These are phyloP conservation scores for Rhyzopertha dominica DNA, from an alignment of 1,140 invertebrate species.

Conservation along the genomic window DNA sequence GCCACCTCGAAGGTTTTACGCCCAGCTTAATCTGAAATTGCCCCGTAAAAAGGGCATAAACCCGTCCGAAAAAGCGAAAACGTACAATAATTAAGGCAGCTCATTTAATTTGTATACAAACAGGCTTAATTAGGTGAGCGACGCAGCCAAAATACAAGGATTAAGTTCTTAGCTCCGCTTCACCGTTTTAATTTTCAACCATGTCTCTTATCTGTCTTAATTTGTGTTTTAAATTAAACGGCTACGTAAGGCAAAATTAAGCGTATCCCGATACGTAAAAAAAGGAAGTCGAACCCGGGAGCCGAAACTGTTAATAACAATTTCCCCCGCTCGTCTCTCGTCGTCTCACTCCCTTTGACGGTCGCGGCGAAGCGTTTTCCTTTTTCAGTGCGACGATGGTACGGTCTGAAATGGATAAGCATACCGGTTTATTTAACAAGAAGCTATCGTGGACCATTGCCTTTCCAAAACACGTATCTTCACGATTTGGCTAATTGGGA, in stretches of 20 bases:
- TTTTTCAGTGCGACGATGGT: slow-evolving; percentile 9
- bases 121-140: slow-evolving; percentile 28
- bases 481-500: slow-evolving; percentile 48
- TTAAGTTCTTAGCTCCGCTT: slow-evolving; percentile 29
- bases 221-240: slow-evolving; percentile 32
- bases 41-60: slow-evolving; percentile 10
- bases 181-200: slow-evolving; percentile 12
- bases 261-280: slow-evolving; percentile 10
- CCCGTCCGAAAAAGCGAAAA: too few species aligned
- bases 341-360: slow-evolving; percentile 4
- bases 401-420: background rate
- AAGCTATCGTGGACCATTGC: slow-evolving; percentile 34
- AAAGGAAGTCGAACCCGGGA: background rate
- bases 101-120: slow-evolving; percentile 34
- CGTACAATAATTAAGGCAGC: slow-evolving; percentile 15
- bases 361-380: slow-evolving; percentile 2
- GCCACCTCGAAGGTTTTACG: too few species aligned
- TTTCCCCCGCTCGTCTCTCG: slow-evolving; percentile 1
- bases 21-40: slow-evolving; percentile 12
- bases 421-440: slow-evolving; percentile 28
- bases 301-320: background rate
- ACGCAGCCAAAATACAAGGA: slow-evolving; percentile 21
- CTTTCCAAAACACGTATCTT: slow-evolving; percentile 47
- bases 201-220: slow-evolving; percentile 24
- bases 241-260: too few species aligned